Evolutionary conservation across 2,888 invertebrate genomes (phyloP), one percentile per base, ranked within the genome.

Genomic region (Heliconius sara): DNA sequence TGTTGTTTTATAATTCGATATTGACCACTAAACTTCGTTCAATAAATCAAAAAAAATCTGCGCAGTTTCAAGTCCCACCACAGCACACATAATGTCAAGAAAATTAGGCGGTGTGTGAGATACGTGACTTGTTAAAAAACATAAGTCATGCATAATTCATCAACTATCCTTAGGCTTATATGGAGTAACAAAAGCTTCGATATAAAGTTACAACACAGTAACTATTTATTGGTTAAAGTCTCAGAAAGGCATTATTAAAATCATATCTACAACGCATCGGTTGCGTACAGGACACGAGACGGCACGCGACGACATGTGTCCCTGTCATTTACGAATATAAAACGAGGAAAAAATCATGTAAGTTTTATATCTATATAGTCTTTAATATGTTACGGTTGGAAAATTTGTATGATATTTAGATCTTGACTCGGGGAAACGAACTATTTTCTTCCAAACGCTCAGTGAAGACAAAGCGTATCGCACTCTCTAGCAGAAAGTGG

Each of bases 201-300:
- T 68, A 43, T 16, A 70, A 70, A 68, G 13, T 43, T 6, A 70
- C 39, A 25, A 25, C 30, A 47, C 12, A 43, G n/a, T 25, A 25
- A 19, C 25, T 47, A 70, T n/a, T 25, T 65, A 63, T 30, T 1
- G 30, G 65, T 65, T 68, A 43, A 39, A 43, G 39, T 68, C 30
- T 57, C 6, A 22, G 30, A 57, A 22, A 57, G 34, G 30, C 52
- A 57, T 57, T 57, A 72, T 72, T 72, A 72, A 72, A 72, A n/a
- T 72, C 57, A 57, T 57, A 57, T 72, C 30, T 39, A 39, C 6
- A 5, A 70, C 1, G 43, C 52, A 52, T 39, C 67, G 39, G 39
- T 39, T 68, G 39, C 12, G 66, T 66, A 25, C 22, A 7, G 5
- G 27, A 57, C 57, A 25, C 19, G 39, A 68, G 39, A 57, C 57